Conservation (phyloP, 2,888 invertebrate species). For the Volucella inanis region DNA sequence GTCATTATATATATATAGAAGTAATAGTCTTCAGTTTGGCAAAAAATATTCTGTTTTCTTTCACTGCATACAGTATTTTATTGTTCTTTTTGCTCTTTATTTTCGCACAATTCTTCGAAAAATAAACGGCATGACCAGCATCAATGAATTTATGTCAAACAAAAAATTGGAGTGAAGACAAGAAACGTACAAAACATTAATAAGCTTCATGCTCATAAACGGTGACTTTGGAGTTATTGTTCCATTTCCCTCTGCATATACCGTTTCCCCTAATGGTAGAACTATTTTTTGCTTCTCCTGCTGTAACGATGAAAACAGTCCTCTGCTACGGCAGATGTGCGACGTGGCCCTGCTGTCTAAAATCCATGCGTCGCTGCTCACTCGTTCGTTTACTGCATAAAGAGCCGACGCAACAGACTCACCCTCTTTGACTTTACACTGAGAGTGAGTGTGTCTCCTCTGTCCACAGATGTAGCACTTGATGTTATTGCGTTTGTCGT, state of each 20-base stretch:
- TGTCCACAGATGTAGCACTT: no score
- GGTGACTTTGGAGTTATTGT: constrained; percentile 14
- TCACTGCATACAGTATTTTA: constrained; percentile 20
- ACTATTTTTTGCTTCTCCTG: no score
- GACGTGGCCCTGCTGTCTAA: constrained; percentile 16
- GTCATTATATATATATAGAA: constrained; percentile 55
- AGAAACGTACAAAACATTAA: constrained; percentile 54
- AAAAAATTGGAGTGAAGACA: constrained; percentile 53
- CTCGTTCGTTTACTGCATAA: background rate
- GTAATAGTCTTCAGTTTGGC: background rate
- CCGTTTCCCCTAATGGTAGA: constrained; percentile 16
- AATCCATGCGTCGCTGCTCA: constrained; percentile 5
- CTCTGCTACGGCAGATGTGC: no score
- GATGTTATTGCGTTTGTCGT: no score
- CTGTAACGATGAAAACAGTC: no score
- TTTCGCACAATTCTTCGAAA: constrained; percentile 27
- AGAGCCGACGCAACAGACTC: no score
- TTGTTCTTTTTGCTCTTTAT: constrained; percentile 42
- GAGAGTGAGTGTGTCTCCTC: no score
- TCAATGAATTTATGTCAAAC: constrained; percentile 40
- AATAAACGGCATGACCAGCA: constrained; percentile 45
- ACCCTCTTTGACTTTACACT: no score
- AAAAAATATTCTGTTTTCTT: constrained; percentile 48
- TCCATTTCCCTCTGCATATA: constrained; percentile 43
- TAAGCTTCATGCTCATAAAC: constrained; percentile 43